Percentiles rank a stretch among this genome's conserved stretches.
These are phyloP conservation scores for Melanotaenia parkinsoni DNA, from an alignment of 2,797 vertebrate species.

Conservation along the genomic window DNA sequence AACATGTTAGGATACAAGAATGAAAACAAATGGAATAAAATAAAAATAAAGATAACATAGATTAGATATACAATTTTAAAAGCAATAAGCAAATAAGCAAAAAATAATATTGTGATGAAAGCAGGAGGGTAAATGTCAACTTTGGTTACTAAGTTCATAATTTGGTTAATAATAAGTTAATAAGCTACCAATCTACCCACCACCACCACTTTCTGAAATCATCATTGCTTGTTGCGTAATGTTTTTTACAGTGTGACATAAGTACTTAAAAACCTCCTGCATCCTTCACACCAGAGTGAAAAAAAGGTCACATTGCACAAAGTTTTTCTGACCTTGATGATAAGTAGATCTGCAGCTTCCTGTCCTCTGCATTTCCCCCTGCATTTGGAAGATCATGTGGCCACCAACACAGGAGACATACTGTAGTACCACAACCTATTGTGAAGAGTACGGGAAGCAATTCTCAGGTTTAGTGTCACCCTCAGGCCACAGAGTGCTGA, in stretches of 20 bases:
- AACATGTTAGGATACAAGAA: too few relatives aligned
- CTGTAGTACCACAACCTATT: constrained; percentile 42
- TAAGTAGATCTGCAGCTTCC: constrained; percentile 15
- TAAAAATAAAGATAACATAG: too few relatives aligned
- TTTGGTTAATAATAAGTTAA: too few relatives aligned
- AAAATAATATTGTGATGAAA: too few relatives aligned
- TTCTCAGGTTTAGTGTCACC: constrained; percentile 73
- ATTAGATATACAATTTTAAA: neutral
- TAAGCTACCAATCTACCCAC: too few relatives aligned
- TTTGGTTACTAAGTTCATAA: too few relatives aligned
- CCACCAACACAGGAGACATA: constrained; percentile 26
- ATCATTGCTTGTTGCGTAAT: neutral
- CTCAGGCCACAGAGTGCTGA: constrained; percentile 76
- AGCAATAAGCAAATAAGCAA: too few relatives aligned
- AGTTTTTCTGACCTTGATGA: neutral
- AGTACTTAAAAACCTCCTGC: neutral
- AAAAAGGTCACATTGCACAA: neutral
- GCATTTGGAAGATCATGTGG: constrained; percentile 18
- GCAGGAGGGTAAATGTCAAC: too few relatives aligned
- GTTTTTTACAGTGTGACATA: neutral
- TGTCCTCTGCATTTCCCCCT: constrained; percentile 14
- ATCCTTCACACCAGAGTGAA: too few relatives aligned
- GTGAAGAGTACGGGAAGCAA: constrained; percentile 55
- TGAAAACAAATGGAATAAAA: too few relatives aligned
- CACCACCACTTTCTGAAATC: too few relatives aligned